Percentiles rank a stretch among this genome's conserved stretches.
Conservation (phyloP, 2,888 invertebrate species). For the Drosophila buzzatii region DNA sequence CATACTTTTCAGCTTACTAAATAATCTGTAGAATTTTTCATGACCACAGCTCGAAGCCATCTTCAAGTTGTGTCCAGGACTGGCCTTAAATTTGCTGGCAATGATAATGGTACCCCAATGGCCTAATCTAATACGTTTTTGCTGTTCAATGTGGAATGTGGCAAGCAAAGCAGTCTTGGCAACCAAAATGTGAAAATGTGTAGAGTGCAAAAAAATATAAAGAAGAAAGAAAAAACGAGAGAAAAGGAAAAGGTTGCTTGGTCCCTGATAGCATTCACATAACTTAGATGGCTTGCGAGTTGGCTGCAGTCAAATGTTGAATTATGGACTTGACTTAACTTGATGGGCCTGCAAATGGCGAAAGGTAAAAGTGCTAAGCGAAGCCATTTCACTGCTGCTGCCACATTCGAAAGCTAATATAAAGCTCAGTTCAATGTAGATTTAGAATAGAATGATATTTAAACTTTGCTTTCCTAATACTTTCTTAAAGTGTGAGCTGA, state of each 20-base stretch:
- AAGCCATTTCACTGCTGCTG: constrained; percentile 7
- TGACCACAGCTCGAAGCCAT: background rate
- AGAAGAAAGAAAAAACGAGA: constrained; percentile 13
- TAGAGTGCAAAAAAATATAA: background rate
- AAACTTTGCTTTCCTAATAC: too few species aligned
- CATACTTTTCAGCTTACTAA: constrained; percentile 1
- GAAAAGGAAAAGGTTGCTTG: constrained; percentile 29
- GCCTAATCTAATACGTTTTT: constrained; percentile 64
- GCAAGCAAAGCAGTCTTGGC: constrained; percentile 50
- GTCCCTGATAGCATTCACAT: constrained; percentile 40
- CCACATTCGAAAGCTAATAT: background rate
- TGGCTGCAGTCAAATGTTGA: constrained; percentile 57
- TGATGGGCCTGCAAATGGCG: constrained; percentile 34
- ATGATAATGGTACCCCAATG: constrained; percentile 42
- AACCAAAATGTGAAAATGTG: constrained; percentile 42
- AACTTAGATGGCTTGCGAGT: constrained; percentile 35
- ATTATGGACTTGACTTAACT: constrained; percentile 55
- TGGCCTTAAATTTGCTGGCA: constrained; percentile 35
- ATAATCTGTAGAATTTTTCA: background rate
- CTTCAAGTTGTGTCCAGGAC: background rate
- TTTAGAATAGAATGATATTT: too few species aligned
- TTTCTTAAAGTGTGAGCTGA: too few species aligned
- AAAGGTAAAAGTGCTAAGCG: constrained; percentile 34
- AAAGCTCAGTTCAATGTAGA: background rate
- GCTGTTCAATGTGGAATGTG: constrained; percentile 60